Evolutionary conservation across 92 coral and sea anemone genomes (phyloP).

Genomic region (Phenganax marumi): DNA sequence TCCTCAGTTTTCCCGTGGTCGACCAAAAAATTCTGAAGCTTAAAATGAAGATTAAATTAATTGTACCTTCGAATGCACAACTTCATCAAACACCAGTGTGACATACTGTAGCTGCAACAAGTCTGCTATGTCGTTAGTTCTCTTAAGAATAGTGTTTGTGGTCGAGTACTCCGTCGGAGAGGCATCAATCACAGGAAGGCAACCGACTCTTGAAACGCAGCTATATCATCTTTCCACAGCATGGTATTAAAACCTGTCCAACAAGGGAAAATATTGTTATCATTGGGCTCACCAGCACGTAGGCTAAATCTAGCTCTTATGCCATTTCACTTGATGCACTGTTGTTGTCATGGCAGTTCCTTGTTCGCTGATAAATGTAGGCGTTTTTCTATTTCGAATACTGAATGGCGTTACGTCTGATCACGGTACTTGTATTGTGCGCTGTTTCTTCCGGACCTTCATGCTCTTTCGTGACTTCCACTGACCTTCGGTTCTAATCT

Average conservation of each 20-base stretch:
- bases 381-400: conserved; percentile 36
- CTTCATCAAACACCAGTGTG: too few species aligned
- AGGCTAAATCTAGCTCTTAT: conserved; percentile 32
- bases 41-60: too few species aligned
- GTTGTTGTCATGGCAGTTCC: background rate
- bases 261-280: conserved; percentile 24
- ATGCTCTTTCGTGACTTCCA: background rate
- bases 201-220: conserved; percentile 37
- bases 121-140: conserved; percentile 28
- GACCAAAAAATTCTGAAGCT: too few species aligned
- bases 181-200: conserved; percentile 44
- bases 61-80: conserved; percentile 34
- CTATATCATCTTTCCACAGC: background rate
- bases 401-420: conserved; percentile 38
- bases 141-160: conserved; percentile 21
- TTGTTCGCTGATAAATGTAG: conserved; percentile 12
- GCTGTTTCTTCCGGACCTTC: conserved; percentile 31
- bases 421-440: conserved; percentile 34
- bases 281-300: conserved; percentile 18
- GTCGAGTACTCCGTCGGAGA: conserved; percentile 39
- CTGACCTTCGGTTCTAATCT: background rate
- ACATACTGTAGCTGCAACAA: conserved; percentile 20
- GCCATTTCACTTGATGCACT: conserved; percentile 29
- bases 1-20: too few species aligned
- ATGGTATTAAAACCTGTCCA: conserved; percentile 42